Evolutionary conservation across 1,140 invertebrate genomes (phyloP), one percentile per base, ranked within the genome.

Genomic region (Lepidurus apus): DNA sequence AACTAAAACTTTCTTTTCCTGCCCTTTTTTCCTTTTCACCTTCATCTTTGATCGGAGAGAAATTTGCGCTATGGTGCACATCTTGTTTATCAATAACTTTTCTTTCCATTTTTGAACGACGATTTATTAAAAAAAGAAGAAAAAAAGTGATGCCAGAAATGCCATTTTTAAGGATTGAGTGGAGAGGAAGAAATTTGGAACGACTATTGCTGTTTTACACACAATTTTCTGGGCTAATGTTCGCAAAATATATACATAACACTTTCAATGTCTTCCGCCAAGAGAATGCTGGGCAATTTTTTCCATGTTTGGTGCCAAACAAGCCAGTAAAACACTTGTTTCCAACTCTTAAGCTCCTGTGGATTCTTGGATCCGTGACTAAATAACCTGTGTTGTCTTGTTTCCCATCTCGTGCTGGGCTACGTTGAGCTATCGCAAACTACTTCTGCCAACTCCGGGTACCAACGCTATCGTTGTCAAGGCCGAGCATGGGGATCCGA

Each of bases 381-480:
- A 65, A 13, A 65, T 65, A 65, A 65, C 53, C 17, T 65, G 53
- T 65, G 53, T 65, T 47, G 53, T 65, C 53, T 65, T 65, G 53
- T 65, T 65, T 21, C 9, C 4, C 53, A n/a, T 65, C 21, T 13
- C 21, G 53, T n/a, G 53, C 53, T 65, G 53, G 8, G 17, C 21
- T 65, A 65, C 53, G 21, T 21, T 65, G 53, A 65, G 53, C 17
- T n/a, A 65, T 65, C 17, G 53, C 53, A 7, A 7, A 65, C 6
- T 21, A 21, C 13, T 21, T 9, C 21, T 13, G 53, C 53, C 53
- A 65, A 65, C 53, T 13, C 21, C 17, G 53, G 53, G 21, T 65
- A 7, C 53, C 17, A 65, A 65, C 6, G 53, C 53, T 65, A 65
- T 7, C 53, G 53, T 17, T 65, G 53, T 21, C 53, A 65, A 65